A percentile compares a stretch with the other conserved stretches of the same genome.
These are phyloP conservation scores for Callosobruchus maculatus DNA, from an alignment of 2,888 invertebrate species.

Conservation along the genomic window DNA sequence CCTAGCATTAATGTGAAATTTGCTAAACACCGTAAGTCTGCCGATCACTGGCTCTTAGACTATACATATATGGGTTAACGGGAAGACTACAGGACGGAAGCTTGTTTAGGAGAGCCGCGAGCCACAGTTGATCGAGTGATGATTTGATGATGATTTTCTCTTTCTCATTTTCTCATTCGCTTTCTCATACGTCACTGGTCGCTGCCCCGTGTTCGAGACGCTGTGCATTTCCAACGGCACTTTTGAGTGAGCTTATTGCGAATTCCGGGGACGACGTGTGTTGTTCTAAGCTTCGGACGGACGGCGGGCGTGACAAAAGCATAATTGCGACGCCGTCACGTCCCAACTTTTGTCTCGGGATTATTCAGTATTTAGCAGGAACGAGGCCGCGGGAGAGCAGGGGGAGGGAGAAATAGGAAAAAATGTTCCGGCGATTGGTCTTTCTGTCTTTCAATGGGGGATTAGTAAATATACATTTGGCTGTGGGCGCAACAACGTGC, in stretches of 20 bases:
- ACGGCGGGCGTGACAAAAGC: neutral
- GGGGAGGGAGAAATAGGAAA: neutral
- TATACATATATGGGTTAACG: too few relatives aligned
- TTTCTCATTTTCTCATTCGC: too few relatives aligned
- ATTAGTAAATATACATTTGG: neutral
- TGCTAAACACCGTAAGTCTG: too few relatives aligned
- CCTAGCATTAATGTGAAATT: too few relatives aligned
- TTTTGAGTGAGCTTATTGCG: neutral
- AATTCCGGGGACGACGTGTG: neutral
- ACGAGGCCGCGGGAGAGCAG: neutral
- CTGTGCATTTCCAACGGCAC: neutral
- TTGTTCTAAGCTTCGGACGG: neutral
- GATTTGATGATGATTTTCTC: too few relatives aligned
- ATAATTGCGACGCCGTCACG: neutral
- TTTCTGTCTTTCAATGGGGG: neutral
- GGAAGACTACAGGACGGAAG: too few relatives aligned
- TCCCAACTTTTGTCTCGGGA: neutral
- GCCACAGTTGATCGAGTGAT: too few relatives aligned
- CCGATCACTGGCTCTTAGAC: too few relatives aligned
- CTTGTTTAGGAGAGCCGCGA: too few relatives aligned
- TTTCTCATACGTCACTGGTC: too few relatives aligned
- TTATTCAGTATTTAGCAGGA: neutral
- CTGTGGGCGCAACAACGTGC: neutral
- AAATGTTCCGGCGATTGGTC: neutral
- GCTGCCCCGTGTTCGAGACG: neutral